These are phyloP conservation scores for Neodiprion pinetum DNA, from an alignment of 1,140 invertebrate species.

Conservation along the genomic window DNA sequence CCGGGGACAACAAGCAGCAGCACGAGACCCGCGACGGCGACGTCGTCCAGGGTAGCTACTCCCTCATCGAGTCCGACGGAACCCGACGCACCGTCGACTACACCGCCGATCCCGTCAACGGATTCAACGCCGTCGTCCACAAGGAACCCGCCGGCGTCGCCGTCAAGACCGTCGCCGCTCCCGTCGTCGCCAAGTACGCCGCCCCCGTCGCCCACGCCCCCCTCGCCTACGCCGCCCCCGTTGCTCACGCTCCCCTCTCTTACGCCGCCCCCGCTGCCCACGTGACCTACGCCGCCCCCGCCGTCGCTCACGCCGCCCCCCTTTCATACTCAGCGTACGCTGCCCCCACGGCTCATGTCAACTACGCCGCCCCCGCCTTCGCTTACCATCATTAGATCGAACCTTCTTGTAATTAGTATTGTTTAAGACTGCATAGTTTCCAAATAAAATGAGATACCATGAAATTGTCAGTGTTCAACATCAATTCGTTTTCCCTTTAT, in stretches of 20 bases:
- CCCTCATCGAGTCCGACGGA: constrained; percentile 66
- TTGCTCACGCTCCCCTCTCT: constrained; percentile 21
- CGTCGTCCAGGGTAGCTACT: constrained; percentile 70
- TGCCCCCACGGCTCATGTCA: constrained; percentile 24
- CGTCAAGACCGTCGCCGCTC: constrained; percentile 26
- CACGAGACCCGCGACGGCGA: constrained; percentile 70
- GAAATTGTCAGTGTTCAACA: too few species aligned
- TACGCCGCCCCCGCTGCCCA: constrained; percentile 35
- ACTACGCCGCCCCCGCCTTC: constrained; percentile 13
- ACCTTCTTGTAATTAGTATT: not conserved
- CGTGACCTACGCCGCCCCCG: constrained; percentile 24
- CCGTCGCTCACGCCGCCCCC: constrained; percentile 36
- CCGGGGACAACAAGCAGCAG: constrained; percentile 70
- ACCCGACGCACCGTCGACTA: constrained; percentile 59
- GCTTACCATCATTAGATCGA: constrained; percentile 18
- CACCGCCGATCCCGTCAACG: constrained; percentile 57
- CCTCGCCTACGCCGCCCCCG: constrained; percentile 14
- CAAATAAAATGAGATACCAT: not conserved
- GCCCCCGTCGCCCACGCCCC: constrained; percentile 37
- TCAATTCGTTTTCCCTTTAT: too few species aligned
- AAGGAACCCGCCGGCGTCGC: constrained; percentile 37
- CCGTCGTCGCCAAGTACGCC: constrained; percentile 31
- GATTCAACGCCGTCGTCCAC: constrained; percentile 58
- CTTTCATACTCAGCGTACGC: constrained; percentile 33
- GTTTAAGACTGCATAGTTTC: not conserved